A percentile compares a stretch with the other conserved stretches of the same genome.
These are phyloP conservation scores for Strongylocentrotus purpuratus DNA, from an alignment of 35 echinoderm and acorn worm genomes.

Conservation along the genomic window DNA sequence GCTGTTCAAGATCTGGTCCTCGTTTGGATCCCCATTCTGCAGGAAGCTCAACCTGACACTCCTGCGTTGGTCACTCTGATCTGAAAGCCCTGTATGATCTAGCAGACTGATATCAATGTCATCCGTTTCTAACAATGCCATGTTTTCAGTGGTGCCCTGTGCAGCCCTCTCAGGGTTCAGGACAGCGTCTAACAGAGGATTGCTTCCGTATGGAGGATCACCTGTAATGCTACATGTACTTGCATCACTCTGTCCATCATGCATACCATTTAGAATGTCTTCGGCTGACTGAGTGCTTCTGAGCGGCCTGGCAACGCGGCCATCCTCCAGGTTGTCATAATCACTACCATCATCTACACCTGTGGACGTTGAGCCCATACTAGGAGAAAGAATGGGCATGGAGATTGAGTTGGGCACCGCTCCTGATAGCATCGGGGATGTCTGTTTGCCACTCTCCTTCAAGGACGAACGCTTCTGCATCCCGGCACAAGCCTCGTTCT, in stretches of 20 bases:
- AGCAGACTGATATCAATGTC: constrained; percentile 42
- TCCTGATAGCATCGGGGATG: constrained; percentile 25
- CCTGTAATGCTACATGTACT: not conserved
- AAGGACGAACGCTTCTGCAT: constrained; percentile 42
- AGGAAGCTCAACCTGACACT: constrained; percentile 37
- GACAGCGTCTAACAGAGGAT: constrained; percentile 26
- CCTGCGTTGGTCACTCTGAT: constrained; percentile 27
- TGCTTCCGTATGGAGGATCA: not conserved
- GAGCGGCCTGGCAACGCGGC: not conserved
- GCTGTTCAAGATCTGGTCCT: constrained; percentile 48
- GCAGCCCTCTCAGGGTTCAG: not conserved
- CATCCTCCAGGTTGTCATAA: constrained; percentile 8
- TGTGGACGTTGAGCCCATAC: not conserved
- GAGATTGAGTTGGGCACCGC: constrained; percentile 44
- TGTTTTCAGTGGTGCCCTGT: not conserved
- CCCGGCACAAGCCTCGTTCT: not conserved
- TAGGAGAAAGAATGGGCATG: constrained; percentile 27
- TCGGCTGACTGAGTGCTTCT: not conserved
- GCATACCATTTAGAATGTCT: constrained; percentile 34
- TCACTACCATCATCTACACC: not conserved
- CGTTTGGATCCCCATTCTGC: constrained; percentile 21
- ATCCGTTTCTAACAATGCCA: constrained; percentile 21
- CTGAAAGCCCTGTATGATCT: constrained; percentile 45
- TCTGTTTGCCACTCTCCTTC: not conserved
- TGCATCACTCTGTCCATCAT: not conserved